phyloP scores from a whole-genome alignment of 1,140 invertebrate species.

The Drosophila trapezifrons region DNA sequence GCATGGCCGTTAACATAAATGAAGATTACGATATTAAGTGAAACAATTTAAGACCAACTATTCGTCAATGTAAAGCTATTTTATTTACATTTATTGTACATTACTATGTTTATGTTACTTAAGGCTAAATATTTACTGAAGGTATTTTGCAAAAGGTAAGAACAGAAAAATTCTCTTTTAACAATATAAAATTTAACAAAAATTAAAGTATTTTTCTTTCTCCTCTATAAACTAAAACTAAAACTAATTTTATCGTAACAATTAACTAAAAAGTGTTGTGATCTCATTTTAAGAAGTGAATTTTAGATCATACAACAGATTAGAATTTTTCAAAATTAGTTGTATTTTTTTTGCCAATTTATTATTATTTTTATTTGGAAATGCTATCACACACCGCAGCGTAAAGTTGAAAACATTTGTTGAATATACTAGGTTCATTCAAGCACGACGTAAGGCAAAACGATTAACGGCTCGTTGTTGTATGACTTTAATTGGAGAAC shows the following conservation, averaged over 20 bases:
- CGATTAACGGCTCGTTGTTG: conserved; percentile 90
- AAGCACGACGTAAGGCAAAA: conserved; percentile 96
- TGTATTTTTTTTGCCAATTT: not conserved
- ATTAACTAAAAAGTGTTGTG: conserved; percentile 3
- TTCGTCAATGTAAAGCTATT: conserved; percentile 36
- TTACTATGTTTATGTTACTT: conserved; percentile 23
- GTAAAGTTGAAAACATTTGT: conserved; percentile 3
- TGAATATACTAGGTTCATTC: conserved; percentile 85
- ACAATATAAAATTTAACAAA: conserved; percentile 51
- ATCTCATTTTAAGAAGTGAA: conserved; percentile 1
- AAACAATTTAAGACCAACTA: not conserved
- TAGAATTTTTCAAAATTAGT: not conserved
- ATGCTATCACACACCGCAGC: conserved; percentile 21
- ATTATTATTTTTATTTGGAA: conserved; percentile 5
- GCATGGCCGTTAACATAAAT: not conserved
- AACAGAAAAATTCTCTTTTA: conserved; percentile 21
- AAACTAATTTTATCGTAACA: conserved; percentile 1
- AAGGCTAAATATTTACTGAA: conserved; percentile 28
- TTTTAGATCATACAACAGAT: not conserved
- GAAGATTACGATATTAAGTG: not conserved
- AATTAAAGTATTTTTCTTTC: conserved; percentile 3
- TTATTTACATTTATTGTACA: conserved; percentile 73
- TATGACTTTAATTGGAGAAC: conserved; percentile 89
- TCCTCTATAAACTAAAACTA: not conserved
- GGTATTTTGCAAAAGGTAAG: conserved; percentile 14